Evolutionary conservation across 2,888 invertebrate species (phyloP).

Genomic region (Drosophila dives): DNA sequence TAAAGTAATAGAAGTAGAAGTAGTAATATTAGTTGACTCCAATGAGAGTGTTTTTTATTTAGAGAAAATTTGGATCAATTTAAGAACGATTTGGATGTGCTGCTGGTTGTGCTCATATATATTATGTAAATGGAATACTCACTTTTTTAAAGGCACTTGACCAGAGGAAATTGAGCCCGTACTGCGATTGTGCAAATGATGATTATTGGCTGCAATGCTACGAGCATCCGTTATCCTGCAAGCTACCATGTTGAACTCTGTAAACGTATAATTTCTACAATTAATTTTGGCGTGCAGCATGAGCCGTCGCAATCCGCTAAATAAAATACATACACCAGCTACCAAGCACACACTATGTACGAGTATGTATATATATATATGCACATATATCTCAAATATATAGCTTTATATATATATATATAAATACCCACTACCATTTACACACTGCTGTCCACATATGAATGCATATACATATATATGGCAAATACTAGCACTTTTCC

Average conservation of each 20-base stretch:
- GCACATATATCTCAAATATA: constrained; percentile 20
- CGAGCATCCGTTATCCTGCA: constrained; percentile 97
- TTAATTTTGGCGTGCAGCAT: constrained; percentile 85
- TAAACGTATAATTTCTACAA: constrained; percentile 90
- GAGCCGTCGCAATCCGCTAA: constrained; percentile 83
- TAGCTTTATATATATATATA: constrained; percentile 15
- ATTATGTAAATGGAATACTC: constrained; percentile 86
- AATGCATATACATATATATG: constrained; percentile 10
- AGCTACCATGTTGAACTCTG: constrained; percentile 99
- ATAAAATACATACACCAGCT: constrained; percentile 75
- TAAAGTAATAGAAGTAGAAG: constrained; percentile 27
- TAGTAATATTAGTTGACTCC: constrained; percentile 47
- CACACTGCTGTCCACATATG: constrained; percentile 32
- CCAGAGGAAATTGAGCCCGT: constrained; percentile 92
- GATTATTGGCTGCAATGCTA: constrained; percentile 89
- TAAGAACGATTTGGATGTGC: not conserved
- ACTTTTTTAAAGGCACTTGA: constrained; percentile 99
- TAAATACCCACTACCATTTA: constrained; percentile 41
- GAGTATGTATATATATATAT: constrained; percentile 51
- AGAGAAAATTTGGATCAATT: constrained; percentile 34
- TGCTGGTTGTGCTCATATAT: not conserved
- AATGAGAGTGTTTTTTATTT: constrained; percentile 43
- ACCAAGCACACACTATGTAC: constrained; percentile 69
- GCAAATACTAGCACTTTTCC: constrained; percentile 20
- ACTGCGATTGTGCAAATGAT: constrained; percentile 84